Base-by-base conservation (phyloP, 1,140 invertebrate species). In the Piezodorus guildinii region DNA sequence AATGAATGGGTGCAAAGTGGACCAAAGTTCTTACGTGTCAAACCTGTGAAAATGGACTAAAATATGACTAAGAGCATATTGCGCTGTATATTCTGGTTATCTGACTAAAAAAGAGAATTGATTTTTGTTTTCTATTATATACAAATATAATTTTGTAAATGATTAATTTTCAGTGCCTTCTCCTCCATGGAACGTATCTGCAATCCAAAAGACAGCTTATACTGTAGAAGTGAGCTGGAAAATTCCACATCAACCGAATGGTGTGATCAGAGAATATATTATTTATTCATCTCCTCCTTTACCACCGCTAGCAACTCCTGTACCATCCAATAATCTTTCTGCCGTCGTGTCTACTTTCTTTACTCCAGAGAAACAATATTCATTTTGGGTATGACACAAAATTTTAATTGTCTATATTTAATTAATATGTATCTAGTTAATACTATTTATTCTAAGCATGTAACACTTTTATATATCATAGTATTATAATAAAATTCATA, bases 341-440 rank as follows among this genome's bases (percentile, higher is more conserved):
- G 75, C 79, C 23, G 67, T 80, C 3, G 72, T 85, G 6, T 77
- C 76, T 23, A 72, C 79, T 4, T 75, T 77, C 63, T 90, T 87
- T 68, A 74, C 79, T 60, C 77, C 81, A 17, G 78, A 80, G 19
- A 74, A 71, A 4, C 81, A 80, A 62, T 91, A 90, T 72, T 82
- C 83, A 0, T 88, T 91, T 74, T 88, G 85, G 84, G 86, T 86
- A 73, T 76, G 75, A 75, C n/a, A n/a, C n/a, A n/a, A n/a, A n/a
- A n/a, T n/a, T n/a, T n/a, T n/a, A n/a, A n/a, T n/a, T n/a, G n/a
- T n/a, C n/a, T n/a, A n/a, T n/a, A n/a, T n/a, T n/a, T n/a, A n/a
- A n/a, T n/a, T n/a, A n/a, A n/a, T n/a, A n/a, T n/a, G n/a, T n/a
- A n/a, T n/a, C n/a, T n/a, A n/a, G n/a, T n/a, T n/a, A n/a, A n/a